phyloP scores from a whole-genome alignment of 2,113 vertebrate genomes.

The Cettia cetti region DNA sequence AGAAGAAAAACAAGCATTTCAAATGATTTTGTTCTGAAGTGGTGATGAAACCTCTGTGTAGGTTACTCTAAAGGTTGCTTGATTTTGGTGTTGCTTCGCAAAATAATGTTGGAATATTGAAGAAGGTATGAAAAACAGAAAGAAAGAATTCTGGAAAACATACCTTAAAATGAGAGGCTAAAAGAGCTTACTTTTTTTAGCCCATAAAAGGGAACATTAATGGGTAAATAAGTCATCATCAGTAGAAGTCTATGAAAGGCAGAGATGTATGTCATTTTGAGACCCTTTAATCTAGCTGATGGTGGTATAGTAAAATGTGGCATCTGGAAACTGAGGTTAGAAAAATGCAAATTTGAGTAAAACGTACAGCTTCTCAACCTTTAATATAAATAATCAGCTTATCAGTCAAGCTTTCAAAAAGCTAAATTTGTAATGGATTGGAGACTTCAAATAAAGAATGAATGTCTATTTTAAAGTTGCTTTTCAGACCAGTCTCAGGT shows the following conservation, averaged over 20 bases:
- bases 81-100: not conserved
- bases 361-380: not conserved
- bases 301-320: not conserved
- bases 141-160: not conserved
- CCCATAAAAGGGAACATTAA: not conserved
- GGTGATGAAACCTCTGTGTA: not conserved
- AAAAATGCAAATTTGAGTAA: not conserved
- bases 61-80: not conserved
- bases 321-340: not conserved
- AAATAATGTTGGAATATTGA: not conserved
- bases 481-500: not conserved
- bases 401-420: not conserved
- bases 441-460: not conserved
- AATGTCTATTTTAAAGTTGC: not conserved
- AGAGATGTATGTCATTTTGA: not conserved
- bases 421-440: not conserved
- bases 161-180: not conserved
- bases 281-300: not conserved
- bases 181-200: not conserved
- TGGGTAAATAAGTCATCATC: not conserved
- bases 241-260: not conserved
- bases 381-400: not conserved
- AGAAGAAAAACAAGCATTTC: not conserved
- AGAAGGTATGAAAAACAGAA: not conserved
- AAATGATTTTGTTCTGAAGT: not conserved